phyloP scores from a whole-genome alignment of 2,888 invertebrate genomes.

The Idaea biselata region DNA sequence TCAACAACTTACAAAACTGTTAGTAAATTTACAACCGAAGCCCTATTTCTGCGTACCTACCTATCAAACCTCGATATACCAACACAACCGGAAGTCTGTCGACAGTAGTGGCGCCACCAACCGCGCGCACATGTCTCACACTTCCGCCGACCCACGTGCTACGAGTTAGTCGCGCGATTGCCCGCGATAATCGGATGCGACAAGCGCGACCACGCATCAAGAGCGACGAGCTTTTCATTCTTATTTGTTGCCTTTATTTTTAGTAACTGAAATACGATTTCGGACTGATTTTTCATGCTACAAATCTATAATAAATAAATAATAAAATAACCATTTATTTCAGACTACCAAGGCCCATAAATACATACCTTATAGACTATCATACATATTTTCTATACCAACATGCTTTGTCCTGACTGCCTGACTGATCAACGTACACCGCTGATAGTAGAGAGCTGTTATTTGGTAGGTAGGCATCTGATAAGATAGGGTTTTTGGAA shows the following conservation, averaged over 20 bases:
- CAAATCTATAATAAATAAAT: too few species aligned
- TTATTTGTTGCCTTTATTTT: neutral
- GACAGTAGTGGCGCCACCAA: conserved; percentile 48
- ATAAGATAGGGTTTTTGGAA: too few species aligned
- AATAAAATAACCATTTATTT: too few species aligned
- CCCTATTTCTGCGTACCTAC: neutral
- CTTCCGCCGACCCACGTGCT: conserved; percentile 48
- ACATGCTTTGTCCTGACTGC: too few species aligned
- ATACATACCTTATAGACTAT: too few species aligned
- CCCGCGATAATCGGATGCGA: conserved; percentile 47
- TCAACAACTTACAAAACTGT: neutral
- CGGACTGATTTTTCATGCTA: too few species aligned
- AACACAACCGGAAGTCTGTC: conserved; percentile 32
- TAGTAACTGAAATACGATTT: too few species aligned
- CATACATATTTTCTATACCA: too few species aligned
- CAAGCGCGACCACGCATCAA: conserved; percentile 17
- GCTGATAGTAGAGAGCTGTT: too few species aligned
- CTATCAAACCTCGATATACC: conserved; percentile 16
- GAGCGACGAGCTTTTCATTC: conserved; percentile 28
- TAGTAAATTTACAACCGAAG: neutral
- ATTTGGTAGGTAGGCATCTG: too few species aligned
- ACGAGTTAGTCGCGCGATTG: conserved; percentile 46
- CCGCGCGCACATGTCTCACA: conserved; percentile 38
- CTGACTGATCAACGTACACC: too few species aligned
- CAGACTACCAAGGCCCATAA: too few species aligned